Percentiles rank a stretch among this genome's conserved stretches.
These are phyloP conservation scores for Stomatorhinus ivindoensis DNA, from an alignment of 2,113 vertebrate species.

Conservation along the genomic window DNA sequence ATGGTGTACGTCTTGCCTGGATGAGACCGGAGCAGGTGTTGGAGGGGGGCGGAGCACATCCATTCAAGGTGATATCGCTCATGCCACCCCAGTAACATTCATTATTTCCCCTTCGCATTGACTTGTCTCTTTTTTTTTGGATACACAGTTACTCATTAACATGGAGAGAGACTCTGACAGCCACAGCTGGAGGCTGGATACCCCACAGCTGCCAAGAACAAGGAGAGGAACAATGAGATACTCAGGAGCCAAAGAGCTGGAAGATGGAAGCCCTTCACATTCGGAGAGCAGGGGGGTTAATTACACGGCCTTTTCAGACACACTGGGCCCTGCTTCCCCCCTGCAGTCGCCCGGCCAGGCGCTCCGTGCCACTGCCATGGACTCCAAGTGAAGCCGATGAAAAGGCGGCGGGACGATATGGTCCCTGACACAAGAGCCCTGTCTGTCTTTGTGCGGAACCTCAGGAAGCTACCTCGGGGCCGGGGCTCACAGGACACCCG, in stretches of 20 bases:
- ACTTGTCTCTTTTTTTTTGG: neutral
- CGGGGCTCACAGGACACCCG: neutral
- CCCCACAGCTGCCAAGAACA: conserved; percentile 10
- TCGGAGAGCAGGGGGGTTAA: conserved; percentile 41
- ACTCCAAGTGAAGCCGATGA: conserved; percentile 46
- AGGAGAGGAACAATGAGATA: conserved; percentile 9
- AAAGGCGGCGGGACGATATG: conserved; percentile 20
- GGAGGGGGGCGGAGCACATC: neutral
- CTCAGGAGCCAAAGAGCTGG: conserved; percentile 27
- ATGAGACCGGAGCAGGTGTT: neutral
- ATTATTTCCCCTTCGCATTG: neutral
- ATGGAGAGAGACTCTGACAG: neutral
- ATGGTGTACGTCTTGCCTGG: conserved; percentile 92
- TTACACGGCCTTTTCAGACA: conserved; percentile 58
- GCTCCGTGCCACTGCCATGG: conserved; percentile 47
- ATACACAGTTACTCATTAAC: neutral
- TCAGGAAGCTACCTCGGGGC: neutral
- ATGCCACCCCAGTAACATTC: neutral
- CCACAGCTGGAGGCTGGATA: neutral
- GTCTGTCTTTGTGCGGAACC: neutral
- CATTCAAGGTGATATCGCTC: neutral
- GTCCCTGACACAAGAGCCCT: neutral
- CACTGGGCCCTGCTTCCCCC: conserved; percentile 36
- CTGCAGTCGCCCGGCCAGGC: conserved; percentile 15
- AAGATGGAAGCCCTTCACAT: conserved; percentile 37